Conservation (phyloP, 2,888 invertebrate genomes). For the Acheta domesticus region DNA sequence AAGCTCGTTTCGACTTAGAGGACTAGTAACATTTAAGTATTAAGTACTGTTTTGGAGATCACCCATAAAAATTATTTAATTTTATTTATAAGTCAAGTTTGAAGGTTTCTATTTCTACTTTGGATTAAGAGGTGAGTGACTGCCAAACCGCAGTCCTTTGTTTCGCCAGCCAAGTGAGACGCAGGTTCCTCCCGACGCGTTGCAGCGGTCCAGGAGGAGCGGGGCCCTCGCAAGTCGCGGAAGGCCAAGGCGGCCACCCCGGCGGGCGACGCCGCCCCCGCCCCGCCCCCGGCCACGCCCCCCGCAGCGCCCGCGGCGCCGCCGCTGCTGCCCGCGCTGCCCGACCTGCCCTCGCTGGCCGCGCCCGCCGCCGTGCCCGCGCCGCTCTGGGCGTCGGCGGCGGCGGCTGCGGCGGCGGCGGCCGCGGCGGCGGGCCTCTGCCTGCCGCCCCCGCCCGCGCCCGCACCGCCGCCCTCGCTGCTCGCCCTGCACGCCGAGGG, state of each 20-base stretch:
- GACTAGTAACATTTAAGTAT: no score
- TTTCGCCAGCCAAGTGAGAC: no score
- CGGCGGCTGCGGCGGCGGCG: not conserved
- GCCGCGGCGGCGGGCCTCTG: not conserved
- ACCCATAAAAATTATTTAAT: no score
- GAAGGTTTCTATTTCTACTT: no score
- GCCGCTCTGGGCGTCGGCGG: not conserved
- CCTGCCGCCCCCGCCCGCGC: no score
- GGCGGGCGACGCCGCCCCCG: not conserved
- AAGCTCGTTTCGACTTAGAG: no score
- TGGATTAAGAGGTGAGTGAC: no score
- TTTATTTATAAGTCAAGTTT: no score
- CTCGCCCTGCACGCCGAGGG: constrained; percentile 5
- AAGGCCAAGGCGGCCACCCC: not conserved
- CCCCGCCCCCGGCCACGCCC: not conserved
- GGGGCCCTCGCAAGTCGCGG: constrained; percentile 64
- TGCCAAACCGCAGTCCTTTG: no score
- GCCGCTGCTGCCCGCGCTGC: not conserved
- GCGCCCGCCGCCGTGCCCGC: not conserved
- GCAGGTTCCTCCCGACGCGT: not conserved
- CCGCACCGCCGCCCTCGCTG: not conserved
- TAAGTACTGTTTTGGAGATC: no score
- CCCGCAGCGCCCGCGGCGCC: not conserved
- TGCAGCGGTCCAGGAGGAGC: constrained; percentile 77
- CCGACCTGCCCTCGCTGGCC: not conserved